Evolutionary conservation across 2,888 invertebrate species (phyloP), one percentile per base, ranked within the genome.

Genomic region (Lingula anatina): DNA sequence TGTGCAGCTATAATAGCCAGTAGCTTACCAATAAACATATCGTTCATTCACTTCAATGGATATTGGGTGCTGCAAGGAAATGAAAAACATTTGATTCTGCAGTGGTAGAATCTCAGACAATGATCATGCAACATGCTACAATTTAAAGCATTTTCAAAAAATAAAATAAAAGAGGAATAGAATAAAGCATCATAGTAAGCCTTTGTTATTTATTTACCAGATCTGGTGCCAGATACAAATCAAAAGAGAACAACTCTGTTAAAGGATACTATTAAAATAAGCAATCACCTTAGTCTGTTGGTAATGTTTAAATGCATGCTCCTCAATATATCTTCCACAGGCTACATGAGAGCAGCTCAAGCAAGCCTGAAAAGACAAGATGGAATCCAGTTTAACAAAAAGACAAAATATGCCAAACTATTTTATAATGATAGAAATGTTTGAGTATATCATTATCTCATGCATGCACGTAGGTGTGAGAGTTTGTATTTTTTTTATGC

Each of bases 11-110:
- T n/a, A n/a, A n/a, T n/a, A 12, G 7, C 3, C 15, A 24, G 1
- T 24, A 62, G n/a, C 68, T 68, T 57, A 74, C 74, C 73, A 75
- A 47, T 68, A 74, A 4, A 73, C 66, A 65, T 71, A 73, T 61
- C 68, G 71, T 18, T 72, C 69, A 58, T 73, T 73, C 31, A 75
- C 68, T 58, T 75, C 74, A 41, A 75, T 64, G 26, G 69, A 66
- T 36, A 75, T 54, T 12, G 73, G 70, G 54, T 75, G 75, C 74
- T 75, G 62, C 47, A 21, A 52, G 48, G 61, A 60, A 38, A 38
- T 26, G 24, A 27, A 44, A 21, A 46, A 9, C 15, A 31, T 31
- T 15, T 31, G 15, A 15, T 31, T 31, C 15, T 15, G n/a, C n/a
- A n/a, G n/a, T n/a, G n/a, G n/a, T n/a, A n/a, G n/a, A n/a, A n/a